Evolutionary conservation across 2,888 invertebrate genomes (phyloP).

Genomic region (Abrostola tripartita): DNA sequence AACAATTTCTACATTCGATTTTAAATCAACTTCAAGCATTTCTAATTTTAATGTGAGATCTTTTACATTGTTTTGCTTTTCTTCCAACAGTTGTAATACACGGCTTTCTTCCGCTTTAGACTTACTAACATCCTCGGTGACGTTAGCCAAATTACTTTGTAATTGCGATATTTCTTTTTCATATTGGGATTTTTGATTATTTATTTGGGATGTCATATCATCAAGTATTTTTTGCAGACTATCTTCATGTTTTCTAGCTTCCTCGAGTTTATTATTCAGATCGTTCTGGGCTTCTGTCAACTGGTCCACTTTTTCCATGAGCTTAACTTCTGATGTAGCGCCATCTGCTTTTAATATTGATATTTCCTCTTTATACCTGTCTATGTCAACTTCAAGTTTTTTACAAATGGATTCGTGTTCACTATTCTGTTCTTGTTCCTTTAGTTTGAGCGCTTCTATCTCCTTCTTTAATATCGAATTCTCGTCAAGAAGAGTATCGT

Average conservation of each 20-base stretch:
- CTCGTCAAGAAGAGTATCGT: constrained; percentile 80
- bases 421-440: constrained; percentile 75
- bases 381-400: constrained; percentile 80
- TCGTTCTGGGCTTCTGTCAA: constrained; percentile 84
- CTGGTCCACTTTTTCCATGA: constrained; percentile 86
- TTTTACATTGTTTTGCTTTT: constrained; percentile 79
- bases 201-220: constrained; percentile 81
- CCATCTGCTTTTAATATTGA: constrained; percentile 80
- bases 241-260: constrained; percentile 84
- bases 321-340: constrained; percentile 80
- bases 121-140: constrained; percentile 72
- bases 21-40: constrained; percentile 83
- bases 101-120: constrained; percentile 69
- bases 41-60: constrained; percentile 80
- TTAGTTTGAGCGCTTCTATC: constrained; percentile 75
- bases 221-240: constrained; percentile 82
- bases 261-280: constrained; percentile 82
- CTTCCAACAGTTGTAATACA: constrained; percentile 70
- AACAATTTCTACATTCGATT: constrained; percentile 81
- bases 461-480: constrained; percentile 81
- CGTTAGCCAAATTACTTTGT: constrained; percentile 67
- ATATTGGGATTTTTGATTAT: constrained; percentile 77
- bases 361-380: constrained; percentile 83
- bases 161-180: constrained; percentile 77
- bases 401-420: constrained; percentile 77